Evolutionary conservation across 2,113 vertebrate species (phyloP), one percentile per base, ranked within the genome.

Genomic region (Gavialis gangeticus): DNA sequence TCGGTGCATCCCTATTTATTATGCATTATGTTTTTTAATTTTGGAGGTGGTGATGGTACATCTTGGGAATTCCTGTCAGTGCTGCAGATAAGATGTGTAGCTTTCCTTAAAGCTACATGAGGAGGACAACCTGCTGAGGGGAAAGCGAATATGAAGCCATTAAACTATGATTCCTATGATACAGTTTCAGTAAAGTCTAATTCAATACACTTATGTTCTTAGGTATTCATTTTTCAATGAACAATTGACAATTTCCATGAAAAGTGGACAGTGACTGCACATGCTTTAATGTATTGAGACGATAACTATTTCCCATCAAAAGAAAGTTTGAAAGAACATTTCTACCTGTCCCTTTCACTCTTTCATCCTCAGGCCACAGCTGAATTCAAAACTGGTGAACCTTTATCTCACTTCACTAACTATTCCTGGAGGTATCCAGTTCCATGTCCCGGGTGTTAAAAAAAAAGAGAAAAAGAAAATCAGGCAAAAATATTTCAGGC

Each of bases 371-470:
- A 46, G 46, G 46, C 46, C 46, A 46, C 46, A 46, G 46, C 46
- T 46, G 46, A 46, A 46, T 46, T n/a, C 18, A 54, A 12, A 56
- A 34, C 14, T 10, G 37, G 55, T 10, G 24, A 59, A 18, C 13
- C n/a, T 37, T 5, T 13, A 2, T 55, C 6, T 10, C 12, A 9
- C 73, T 67, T 30, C 57, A 37, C 9, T 11, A 5, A 21, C 11
- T 84, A 13, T 62, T 12, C 5, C 0, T 4, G 12, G 58, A 16
- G 2, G 9, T 0, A 24, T 37, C 19, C 18, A 34, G 30, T 0
- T 10, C 30, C 13, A 46, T 3, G 9, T 12, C 27, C 16, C 17
- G 28, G 1, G 30, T 46, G 46, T 46, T 9, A 9, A 46, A 46
- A 46, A 46, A 46, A 46, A 46, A 34, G 34, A 34, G 34, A 34